These are phyloP conservation scores for Lydus trimaculatus DNA, from an alignment of 2,888 invertebrate genomes.

Conservation along the genomic window DNA sequence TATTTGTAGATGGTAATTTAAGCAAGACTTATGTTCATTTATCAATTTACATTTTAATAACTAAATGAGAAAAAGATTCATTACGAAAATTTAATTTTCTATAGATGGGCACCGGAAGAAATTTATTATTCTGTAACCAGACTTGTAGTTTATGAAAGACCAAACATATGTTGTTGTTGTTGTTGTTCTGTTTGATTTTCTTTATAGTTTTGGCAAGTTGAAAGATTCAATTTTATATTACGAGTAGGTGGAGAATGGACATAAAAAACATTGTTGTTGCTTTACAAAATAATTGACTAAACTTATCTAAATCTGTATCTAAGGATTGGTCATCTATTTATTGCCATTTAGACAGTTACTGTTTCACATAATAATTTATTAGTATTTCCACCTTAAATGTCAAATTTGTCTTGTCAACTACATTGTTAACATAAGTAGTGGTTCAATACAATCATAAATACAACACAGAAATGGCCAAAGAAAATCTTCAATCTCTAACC, in stretches of 20 bases:
- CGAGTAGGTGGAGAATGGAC: not conserved
- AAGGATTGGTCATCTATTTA: not conserved
- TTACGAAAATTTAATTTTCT: not conserved
- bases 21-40: not conserved
- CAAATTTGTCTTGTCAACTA: too few species aligned
- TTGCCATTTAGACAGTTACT: not conserved
- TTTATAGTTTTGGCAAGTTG: slow-evolving; percentile 2
- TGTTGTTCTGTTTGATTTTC: slow-evolving; percentile 1
- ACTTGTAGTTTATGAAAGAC: not conserved
- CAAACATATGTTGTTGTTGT: not conserved
- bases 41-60: not conserved
- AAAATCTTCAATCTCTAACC: too few species aligned
- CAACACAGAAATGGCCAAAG: too few species aligned
- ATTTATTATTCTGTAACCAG: not conserved
- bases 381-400: too few species aligned
- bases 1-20: not conserved
- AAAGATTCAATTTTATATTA: not conserved
- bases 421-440: too few species aligned
- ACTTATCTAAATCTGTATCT: not conserved
- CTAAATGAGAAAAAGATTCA: not conserved
- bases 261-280: not conserved
- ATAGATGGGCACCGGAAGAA: not conserved
- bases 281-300: not conserved
- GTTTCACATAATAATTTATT: too few species aligned
- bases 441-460: too few species aligned